Evolutionary conservation across 2,113 vertebrate genomes (phyloP), one percentile per base, ranked within the genome.

Genomic region (Macaca nemestrina): DNA sequence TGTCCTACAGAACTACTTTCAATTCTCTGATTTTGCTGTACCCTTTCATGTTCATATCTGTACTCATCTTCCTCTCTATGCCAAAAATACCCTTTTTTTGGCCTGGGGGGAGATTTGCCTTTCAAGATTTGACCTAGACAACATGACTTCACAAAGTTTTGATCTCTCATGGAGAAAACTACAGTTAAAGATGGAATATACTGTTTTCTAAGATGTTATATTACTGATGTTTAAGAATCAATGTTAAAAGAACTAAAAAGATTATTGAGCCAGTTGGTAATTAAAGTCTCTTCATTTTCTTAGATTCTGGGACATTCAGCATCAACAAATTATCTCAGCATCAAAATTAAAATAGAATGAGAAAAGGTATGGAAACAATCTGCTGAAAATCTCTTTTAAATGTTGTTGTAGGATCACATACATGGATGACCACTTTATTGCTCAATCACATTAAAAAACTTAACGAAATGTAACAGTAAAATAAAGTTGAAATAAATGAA

Each of bases 61-160:
- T 27, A 32, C 50, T 87, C 35, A 52, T 64, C 68, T 18, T 70
- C 81, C 14, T 43, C 32, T 30, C 23, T 72, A 64, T 48, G 52
- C 43, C 70, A 52, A 72, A 45, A 91, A 87, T 64, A 87, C 18
- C 32, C 25, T 16, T 93, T 93, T 85, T 79, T 64, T 64, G 30
- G 25, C 27, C 27, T 72, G 50, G 20, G 76, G 32, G 93, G 48
- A 72, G 1, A 30, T 83, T 61, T 94, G 35, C 48, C 85, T 76
- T 75, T 90, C 43, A 95, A 90, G 32, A n/a, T 88, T 45, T 91
- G 91, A 83, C 57, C 86, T 57, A 68, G 57, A 89, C 32, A 76
- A 67, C 7, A 75, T 22, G 87, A 90, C 20, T 86, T 97, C 22
- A 61, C 59, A 90, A 82, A 95, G 59, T 64, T 70, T 91, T 91